Base-by-base conservation (phyloP, 2,888 invertebrate genomes). In the Habrosyne pyritoides region DNA sequence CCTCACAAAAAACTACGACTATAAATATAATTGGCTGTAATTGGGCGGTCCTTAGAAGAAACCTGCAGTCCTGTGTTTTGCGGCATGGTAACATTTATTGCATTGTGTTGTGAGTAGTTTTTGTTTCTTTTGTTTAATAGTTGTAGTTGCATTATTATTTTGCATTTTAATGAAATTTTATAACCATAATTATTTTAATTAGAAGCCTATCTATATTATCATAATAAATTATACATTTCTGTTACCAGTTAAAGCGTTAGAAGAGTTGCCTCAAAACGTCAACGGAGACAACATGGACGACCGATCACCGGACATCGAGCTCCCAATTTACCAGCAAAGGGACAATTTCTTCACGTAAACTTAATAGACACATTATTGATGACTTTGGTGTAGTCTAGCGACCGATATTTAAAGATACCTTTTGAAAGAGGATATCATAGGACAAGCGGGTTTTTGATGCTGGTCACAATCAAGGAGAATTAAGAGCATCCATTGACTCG, bases 291-390 rank as follows among this genome's bases (percentile, higher is more conserved):
- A 96, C 56, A 95, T 95, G 69, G 96, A 96, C 55, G 96, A 96
- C 76, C 93, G 94, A 22, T 96, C 96, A 52, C 97, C 97, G 42
- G 95, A 95, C 71, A 95, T 96, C 55, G 95, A 96, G 81, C 93
- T 97, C 81, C 97, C 97, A 54, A 94, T 97, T 64, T 96, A 96
- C 81, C 97, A 97, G 86, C 97, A 97, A 87, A 94, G 97, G 79
- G 97, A 97, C 80, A 97, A 97, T 86, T 97, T 95, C 91, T 97
- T 95, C 84, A 93, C 94, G 60, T 94, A 92, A 88, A 68, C 10
- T 10, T 18, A 18, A 28, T 22, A 10, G 10, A 26, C 2, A 24
- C 10, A 12, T 0, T 49, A 14, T 8, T 50, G 14, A 48, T 48
- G n/a, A 48, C 50, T 10, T 42, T 50, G 21, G 21, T 28, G 10